phyloP scores from a whole-genome alignment of 2,797 vertebrate genomes.

The Ptychobarbus kaznakovi region DNA sequence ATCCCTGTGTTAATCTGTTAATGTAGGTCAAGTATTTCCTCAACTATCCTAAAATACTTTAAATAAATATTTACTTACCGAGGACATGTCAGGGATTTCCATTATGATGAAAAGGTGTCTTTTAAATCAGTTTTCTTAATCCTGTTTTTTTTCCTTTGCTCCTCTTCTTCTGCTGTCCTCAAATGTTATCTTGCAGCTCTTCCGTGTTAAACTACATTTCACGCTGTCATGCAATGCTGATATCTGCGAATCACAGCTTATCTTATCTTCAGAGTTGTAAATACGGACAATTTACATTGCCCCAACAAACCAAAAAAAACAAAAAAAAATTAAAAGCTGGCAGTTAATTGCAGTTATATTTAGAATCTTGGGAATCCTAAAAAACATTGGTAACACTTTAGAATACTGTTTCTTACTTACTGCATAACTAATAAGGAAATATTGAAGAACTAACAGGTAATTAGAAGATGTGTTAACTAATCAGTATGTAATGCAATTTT shows the following conservation, averaged over 20 bases:
- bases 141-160: background rate
- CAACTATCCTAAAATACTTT: background rate
- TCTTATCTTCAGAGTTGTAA: background rate
- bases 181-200: slow-evolving; percentile 8
- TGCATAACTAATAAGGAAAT: too few species aligned
- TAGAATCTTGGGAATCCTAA: too few species aligned
- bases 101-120: background rate
- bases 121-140: background rate
- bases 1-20: too few species aligned
- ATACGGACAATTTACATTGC: too few species aligned
- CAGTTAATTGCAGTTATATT: too few species aligned
- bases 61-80: slow-evolving; percentile 17
- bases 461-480: too few species aligned
- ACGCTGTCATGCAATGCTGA: background rate
- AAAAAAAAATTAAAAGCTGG: too few species aligned
- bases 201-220: background rate
- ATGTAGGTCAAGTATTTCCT: background rate
- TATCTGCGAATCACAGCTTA: background rate
- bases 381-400: too few species aligned
- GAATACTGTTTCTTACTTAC: too few species aligned
- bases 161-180: background rate
- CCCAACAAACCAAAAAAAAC: background rate
- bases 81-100: slow-evolving; percentile 10
- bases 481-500: too few species aligned
- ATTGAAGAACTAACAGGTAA: too few species aligned